Evolutionary conservation across 2,113 vertebrate species (phyloP).

Genomic region (Eira barbara): DNA sequence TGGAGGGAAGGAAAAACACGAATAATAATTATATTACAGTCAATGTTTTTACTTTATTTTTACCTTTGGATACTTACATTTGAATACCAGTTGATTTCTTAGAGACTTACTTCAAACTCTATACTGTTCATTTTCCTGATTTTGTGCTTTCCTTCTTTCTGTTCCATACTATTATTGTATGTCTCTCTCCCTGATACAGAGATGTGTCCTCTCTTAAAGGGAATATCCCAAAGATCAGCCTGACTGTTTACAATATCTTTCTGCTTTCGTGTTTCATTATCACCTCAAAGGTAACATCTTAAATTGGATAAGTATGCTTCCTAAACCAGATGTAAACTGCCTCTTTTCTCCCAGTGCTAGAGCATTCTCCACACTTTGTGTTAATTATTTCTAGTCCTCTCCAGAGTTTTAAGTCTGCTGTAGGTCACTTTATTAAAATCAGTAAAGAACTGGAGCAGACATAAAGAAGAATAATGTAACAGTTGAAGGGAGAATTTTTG

Average conservation of each 20-base stretch:
- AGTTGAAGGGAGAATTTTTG: not conserved
- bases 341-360: not conserved
- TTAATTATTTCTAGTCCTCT: not conserved
- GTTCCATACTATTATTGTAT: not conserved
- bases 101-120: not conserved
- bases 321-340: not conserved
- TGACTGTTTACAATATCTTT: not conserved
- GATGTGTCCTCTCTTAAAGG: not conserved
- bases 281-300: not conserved
- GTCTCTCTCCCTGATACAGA: not conserved
- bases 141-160: not conserved
- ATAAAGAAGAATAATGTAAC: not conserved
- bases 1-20: not conserved
- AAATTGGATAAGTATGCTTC: not conserved
- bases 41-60: not conserved
- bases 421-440: not conserved
- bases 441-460: not conserved
- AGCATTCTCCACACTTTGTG: not conserved
- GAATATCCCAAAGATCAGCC: not conserved
- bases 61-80: not conserved
- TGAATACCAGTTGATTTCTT: not conserved
- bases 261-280: not conserved
- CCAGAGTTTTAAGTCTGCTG: not conserved
- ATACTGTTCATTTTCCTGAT: not conserved
- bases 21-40: not conserved